Evolutionary conservation across 2,113 vertebrate species (phyloP).

Genomic region (Pavo muticus): DNA sequence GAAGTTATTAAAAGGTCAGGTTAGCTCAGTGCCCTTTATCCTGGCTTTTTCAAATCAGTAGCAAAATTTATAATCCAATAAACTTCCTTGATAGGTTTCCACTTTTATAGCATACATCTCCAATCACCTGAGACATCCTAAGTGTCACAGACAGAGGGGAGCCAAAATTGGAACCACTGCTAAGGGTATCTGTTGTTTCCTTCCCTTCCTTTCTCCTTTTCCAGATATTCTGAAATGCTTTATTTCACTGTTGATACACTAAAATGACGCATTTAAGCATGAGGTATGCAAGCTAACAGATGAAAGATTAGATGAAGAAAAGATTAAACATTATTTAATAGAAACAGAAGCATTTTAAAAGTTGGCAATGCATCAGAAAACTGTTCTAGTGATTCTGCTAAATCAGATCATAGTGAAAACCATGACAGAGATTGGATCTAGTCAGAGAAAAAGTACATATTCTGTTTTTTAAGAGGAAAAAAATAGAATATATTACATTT

Average conservation of each 20-base stretch:
- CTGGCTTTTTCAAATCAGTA: background rate
- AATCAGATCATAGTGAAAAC: background rate
- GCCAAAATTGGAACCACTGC: background rate
- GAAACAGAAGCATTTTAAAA: background rate
- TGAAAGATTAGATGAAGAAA: background rate
- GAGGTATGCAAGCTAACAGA: background rate
- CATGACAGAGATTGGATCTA: background rate
- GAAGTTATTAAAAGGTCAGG: background rate
- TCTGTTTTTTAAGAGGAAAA: background rate
- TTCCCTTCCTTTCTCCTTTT: background rate
- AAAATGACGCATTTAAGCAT: background rate
- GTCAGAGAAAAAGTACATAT: background rate
- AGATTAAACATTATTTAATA: background rate
- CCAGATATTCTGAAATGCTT: background rate
- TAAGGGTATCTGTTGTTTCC: background rate
- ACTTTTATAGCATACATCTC: background rate
- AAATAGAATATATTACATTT: background rate
- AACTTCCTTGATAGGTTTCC: background rate
- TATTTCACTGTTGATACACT: background rate
- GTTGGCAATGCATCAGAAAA: background rate
- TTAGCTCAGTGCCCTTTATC: background rate
- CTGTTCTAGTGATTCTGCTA: background rate
- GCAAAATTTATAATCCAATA: conserved; percentile 3
- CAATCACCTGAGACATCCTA: background rate
- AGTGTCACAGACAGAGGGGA: background rate